These are phyloP conservation scores for Cichladusa arquata DNA, from an alignment of 2,113 vertebrate species.

Conservation along the genomic window DNA sequence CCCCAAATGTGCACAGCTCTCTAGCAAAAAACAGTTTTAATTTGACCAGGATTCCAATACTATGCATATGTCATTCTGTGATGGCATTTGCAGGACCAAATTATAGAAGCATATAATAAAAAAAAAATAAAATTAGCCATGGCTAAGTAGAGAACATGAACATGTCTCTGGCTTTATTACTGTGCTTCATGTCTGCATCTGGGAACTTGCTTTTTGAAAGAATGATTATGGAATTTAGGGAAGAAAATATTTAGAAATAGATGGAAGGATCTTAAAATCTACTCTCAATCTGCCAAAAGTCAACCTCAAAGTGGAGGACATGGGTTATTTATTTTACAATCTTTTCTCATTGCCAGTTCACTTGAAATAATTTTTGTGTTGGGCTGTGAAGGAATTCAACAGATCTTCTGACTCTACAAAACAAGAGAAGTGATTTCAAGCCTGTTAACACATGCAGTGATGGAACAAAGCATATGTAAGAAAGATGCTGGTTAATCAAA, in stretches of 20 bases:
- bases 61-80: background rate
- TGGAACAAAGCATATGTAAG: background rate
- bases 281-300: background rate
- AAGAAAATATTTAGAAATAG: background rate
- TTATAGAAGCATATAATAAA: background rate
- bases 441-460: background rate
- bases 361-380: background rate
- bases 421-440: background rate
- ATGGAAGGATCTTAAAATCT: background rate
- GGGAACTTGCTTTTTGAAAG: background rate
- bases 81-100: background rate
- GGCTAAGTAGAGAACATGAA: background rate
- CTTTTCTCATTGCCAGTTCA: background rate
- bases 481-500: background rate
- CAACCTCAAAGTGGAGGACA: background rate
- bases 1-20: background rate
- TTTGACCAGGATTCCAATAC: background rate
- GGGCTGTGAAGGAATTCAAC: background rate
- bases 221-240: background rate
- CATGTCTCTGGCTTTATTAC: rapidly evolving
- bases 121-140: background rate
- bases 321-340: background rate
- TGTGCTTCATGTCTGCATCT: background rate
- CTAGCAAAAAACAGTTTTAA: background rate
- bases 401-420: background rate